phyloP scores from a whole-genome alignment of 2,888 invertebrate species.

The Lasioglossum lativentre region DNA sequence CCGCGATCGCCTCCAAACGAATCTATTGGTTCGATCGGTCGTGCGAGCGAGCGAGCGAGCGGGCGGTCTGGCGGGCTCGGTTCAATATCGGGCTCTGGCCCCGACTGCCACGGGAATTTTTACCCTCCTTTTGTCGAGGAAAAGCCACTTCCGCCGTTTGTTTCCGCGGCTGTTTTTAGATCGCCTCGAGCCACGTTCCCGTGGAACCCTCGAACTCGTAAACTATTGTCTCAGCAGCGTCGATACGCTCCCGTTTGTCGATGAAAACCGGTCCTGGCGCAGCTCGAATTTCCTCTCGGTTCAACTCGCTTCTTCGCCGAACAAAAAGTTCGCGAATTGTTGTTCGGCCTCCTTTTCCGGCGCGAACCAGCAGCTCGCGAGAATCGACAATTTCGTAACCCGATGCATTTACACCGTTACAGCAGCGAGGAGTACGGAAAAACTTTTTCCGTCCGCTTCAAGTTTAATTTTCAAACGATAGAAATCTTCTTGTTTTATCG shows the following conservation, averaged over 20 bases:
- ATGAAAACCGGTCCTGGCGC: constrained; percentile 14
- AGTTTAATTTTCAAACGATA: neutral
- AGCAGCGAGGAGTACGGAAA: neutral
- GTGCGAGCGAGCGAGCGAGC: neutral
- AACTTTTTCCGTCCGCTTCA: neutral
- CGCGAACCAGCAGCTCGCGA: neutral
- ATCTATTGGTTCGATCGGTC: neutral
- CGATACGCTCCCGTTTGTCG: constrained; percentile 36
- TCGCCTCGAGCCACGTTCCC: constrained; percentile 28
- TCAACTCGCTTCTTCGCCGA: neutral
- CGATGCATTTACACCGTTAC: neutral
- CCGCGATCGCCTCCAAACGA: constrained; percentile 13
- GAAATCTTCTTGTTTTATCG: neutral
- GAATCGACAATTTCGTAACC: neutral
- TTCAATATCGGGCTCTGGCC: constrained; percentile 42
- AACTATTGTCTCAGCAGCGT: constrained; percentile 42
- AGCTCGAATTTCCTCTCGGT: neutral
- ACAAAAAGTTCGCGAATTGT: neutral
- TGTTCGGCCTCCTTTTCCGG: neutral
- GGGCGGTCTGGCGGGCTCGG: constrained; percentile 14
- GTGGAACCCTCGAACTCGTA: constrained; percentile 33
- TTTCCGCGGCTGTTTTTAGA: constrained; percentile 39
- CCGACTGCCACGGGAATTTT: constrained; percentile 43
- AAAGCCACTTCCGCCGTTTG: constrained; percentile 37
- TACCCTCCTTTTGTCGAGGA: constrained; percentile 13